phyloP scores from a whole-genome alignment of 2,888 invertebrate species.

The Lasioglossum marginatum region DNA sequence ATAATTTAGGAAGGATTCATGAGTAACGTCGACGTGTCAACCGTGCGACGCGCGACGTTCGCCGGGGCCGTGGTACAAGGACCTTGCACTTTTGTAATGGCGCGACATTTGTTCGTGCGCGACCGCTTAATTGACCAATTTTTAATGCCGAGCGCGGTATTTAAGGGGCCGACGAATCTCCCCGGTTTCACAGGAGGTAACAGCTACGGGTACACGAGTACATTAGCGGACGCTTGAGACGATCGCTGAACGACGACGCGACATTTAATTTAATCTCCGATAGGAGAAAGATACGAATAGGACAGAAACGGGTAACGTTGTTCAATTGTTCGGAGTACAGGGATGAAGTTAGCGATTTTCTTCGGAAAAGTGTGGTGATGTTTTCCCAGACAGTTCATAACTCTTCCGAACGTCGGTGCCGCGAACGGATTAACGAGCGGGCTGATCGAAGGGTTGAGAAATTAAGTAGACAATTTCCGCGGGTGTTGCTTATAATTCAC shows the following conservation, averaged over 20 bases:
- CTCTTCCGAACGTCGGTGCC: neutral
- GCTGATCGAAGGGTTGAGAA: slow-evolving; percentile 35
- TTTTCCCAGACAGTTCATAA: neutral
- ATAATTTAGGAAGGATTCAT: slow-evolving; percentile 68
- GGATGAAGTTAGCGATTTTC: neutral
- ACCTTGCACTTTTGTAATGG: slow-evolving; percentile 62
- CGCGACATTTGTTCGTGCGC: slow-evolving; percentile 56
- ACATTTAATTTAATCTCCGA: neutral
- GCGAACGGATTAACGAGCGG: slow-evolving; percentile 2
- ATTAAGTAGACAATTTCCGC: slow-evolving; percentile 56
- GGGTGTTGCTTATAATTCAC: slow-evolving; percentile 42
- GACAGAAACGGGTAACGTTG: too few relatives aligned
- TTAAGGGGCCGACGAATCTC: slow-evolving; percentile 29
- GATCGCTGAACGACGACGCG: slow-evolving; percentile 40
- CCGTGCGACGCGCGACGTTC: slow-evolving; percentile 44
- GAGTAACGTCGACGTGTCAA: slow-evolving; percentile 60
- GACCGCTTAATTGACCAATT: slow-evolving; percentile 65
- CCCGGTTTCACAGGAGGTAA: neutral
- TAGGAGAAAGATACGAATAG: too few relatives aligned
- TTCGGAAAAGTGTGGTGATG: neutral
- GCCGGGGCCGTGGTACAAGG: slow-evolving; percentile 43
- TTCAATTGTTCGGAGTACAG: neutral
- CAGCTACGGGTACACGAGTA: slow-evolving; percentile 2
- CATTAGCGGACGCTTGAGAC: slow-evolving; percentile 51
- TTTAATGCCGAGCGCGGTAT: slow-evolving; percentile 41